phyloP scores from a whole-genome alignment of 2,888 invertebrate species.

The Apodemia duryi region DNA sequence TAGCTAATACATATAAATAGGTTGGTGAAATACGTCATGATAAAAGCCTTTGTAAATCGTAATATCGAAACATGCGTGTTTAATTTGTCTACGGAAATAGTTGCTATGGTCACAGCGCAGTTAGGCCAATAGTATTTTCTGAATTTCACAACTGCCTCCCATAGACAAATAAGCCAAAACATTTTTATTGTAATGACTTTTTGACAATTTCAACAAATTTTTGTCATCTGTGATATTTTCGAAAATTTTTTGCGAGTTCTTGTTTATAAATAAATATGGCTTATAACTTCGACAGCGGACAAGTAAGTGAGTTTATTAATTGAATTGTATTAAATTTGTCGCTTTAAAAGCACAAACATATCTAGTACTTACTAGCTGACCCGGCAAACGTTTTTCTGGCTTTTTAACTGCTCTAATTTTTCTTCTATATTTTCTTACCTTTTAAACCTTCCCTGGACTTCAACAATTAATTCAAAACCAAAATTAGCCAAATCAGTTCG shows the following conservation, averaged over 20 bases:
- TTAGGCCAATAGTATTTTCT: slow-evolving; percentile 65
- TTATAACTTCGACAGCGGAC: slow-evolving; percentile 68
- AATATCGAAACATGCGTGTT: not conserved
- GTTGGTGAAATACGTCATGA: too few species aligned
- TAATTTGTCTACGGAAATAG: slow-evolving; percentile 22
- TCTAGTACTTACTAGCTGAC: too few species aligned
- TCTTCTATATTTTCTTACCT: too few species aligned
- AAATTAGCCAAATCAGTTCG: too few species aligned
- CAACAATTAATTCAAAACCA: too few species aligned
- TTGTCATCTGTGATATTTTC: slow-evolving; percentile 23
- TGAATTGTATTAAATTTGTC: too few species aligned
- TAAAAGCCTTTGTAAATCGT: too few species aligned
- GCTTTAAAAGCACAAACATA: too few species aligned
- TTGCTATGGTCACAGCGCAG: slow-evolving; percentile 55
- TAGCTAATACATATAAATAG: too few species aligned
- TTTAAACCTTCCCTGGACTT: too few species aligned
- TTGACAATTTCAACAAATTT: slow-evolving; percentile 34
- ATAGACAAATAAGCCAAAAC: slow-evolving; percentile 37
- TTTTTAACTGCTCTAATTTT: too few species aligned
- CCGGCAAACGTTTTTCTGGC: too few species aligned
- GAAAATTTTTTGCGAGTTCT: slow-evolving; percentile 34
- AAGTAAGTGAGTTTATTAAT: slow-evolving; percentile 47
- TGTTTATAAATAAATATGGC: slow-evolving; percentile 46
- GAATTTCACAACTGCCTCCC: slow-evolving; percentile 43
- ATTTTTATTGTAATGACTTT: slow-evolving; percentile 36